These are phyloP conservation scores for Eupithecia subfuscata DNA, from an alignment of 2,888 invertebrate genomes.

Conservation along the genomic window DNA sequence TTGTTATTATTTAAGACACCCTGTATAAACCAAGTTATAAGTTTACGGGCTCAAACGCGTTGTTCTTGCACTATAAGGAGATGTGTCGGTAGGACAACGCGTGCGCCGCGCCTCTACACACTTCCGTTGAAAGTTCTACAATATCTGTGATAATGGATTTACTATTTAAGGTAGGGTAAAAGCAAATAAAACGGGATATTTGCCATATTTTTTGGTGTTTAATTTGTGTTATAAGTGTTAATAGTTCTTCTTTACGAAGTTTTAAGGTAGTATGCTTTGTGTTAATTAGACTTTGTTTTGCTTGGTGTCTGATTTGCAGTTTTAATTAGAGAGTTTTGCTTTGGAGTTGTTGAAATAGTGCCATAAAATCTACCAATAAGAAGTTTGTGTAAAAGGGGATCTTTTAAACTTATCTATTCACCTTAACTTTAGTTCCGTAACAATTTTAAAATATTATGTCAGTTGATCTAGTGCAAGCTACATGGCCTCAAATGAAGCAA, in stretches of 20 bases:
- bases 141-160: constrained; percentile 44
- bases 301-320: constrained; percentile 11
- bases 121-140: constrained; percentile 23
- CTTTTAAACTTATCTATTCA: background rate
- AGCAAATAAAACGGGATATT: background rate
- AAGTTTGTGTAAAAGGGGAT: background rate
- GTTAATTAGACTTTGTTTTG: background rate
- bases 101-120: constrained; percentile 45
- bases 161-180: constrained; percentile 44
- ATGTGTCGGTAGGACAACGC: constrained; percentile 62
- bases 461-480: background rate
- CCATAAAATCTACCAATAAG: background rate
- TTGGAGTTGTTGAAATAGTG: background rate
- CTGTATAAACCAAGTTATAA: constrained; percentile 34
- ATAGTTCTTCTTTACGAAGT: background rate
- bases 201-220: background rate
- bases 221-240: background rate
- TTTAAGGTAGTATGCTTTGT: background rate
- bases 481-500: background rate
- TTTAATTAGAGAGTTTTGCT: background rate
- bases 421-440: background rate
- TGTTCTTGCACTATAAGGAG: constrained; percentile 71
- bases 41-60: constrained; percentile 42
- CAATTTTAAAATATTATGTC: background rate
- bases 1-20: constrained; percentile 9